Conservation (phyloP, 2,113 vertebrate species). For the Cephalopholis sonnerati region DNA sequence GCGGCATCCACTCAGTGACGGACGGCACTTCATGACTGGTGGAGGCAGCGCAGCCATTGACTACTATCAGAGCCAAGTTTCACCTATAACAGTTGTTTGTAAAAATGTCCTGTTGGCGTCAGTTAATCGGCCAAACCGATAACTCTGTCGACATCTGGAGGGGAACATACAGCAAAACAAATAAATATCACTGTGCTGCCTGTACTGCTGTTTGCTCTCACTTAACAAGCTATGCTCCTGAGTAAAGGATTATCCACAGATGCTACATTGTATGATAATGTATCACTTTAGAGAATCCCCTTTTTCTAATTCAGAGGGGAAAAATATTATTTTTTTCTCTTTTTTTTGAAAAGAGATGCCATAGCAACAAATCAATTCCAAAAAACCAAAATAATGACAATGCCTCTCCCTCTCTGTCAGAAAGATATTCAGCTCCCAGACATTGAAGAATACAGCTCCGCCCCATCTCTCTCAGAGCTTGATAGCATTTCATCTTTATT, state of each 20-base stretch:
- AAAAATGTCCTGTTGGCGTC: too few relatives aligned
- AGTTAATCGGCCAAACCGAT: too few relatives aligned
- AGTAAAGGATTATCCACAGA: constrained; percentile 14
- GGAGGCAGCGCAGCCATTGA: too few relatives aligned
- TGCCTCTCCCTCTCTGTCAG: constrained; percentile 27
- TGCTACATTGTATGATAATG: constrained; percentile 5
- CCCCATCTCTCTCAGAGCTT: constrained; percentile 15
- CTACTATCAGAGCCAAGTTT: too few relatives aligned
- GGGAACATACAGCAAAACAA: constrained; percentile 2
- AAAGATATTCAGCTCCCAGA: constrained; percentile 33
- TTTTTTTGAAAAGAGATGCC: constrained; percentile 19
- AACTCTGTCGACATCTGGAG: too few relatives aligned
- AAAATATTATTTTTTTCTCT: not conserved
- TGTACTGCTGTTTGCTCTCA: not conserved
- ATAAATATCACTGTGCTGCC: not conserved
- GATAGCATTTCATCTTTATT: constrained; percentile 71
- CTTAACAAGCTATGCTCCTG: not conserved
- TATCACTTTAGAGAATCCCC: constrained; percentile 21
- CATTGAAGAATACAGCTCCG: constrained; percentile 39
- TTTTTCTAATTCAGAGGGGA: not conserved
- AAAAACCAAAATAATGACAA: constrained; percentile 39
- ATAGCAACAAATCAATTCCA: constrained; percentile 46
- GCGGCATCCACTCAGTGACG: too few relatives aligned
- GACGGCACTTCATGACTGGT: too few relatives aligned
- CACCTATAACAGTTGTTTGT: too few relatives aligned